These are phyloP conservation scores for Melanotaenia duboulayi DNA, from an alignment of 2,113 vertebrate genomes.

Conservation along the genomic window DNA sequence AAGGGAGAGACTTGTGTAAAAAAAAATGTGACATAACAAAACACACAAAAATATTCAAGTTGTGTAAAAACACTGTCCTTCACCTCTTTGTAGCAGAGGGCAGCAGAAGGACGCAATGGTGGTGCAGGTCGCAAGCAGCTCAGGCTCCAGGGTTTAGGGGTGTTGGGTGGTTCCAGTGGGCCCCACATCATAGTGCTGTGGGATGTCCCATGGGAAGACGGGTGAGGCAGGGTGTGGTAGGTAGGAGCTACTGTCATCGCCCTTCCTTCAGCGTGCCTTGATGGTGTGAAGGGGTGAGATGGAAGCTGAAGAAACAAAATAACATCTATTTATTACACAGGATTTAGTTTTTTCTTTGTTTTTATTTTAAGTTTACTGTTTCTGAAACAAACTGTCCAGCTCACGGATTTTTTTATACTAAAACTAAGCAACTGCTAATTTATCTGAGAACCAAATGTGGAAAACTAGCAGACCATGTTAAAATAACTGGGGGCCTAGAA, in stretches of 20 bases:
- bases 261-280: constrained; percentile 93
- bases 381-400: not conserved
- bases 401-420: not conserved
- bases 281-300: constrained; percentile 93
- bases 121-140: constrained; percentile 96
- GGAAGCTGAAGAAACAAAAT: constrained; percentile 86
- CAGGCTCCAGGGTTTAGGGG: constrained; percentile 97
- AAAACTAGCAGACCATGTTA: not conserved
- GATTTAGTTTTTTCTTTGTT: too few relatives aligned
- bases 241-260: constrained; percentile 90
- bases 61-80: not conserved
- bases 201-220: constrained; percentile 92
- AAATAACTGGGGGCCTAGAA: not conserved
- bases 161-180: constrained; percentile 95
- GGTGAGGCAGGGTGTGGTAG: constrained; percentile 97
- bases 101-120: constrained; percentile 93
- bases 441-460: not conserved
- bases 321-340: not conserved
- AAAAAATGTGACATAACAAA: not conserved
- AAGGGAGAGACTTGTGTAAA: not conserved
- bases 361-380: too few relatives aligned
- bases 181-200: constrained; percentile 97
- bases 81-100: constrained; percentile 99
- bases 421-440: not conserved
- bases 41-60: not conserved